Evolutionary conservation across 1,140 invertebrate species (phyloP), one percentile per base, ranked within the genome.

Genomic region (Hestina assimilis): DNA sequence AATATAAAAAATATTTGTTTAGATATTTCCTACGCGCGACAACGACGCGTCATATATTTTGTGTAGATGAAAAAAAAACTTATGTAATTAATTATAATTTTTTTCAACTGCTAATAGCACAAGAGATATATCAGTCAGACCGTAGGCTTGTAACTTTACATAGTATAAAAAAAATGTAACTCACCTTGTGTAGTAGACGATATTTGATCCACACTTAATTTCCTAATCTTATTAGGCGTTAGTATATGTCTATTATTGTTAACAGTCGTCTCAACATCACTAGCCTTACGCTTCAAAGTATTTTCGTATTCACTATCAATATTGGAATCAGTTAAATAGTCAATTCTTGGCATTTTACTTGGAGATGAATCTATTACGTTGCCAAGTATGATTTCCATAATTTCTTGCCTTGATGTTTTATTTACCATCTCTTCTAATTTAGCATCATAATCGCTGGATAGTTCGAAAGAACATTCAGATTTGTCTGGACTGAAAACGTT

Each of bases 371-470:
- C 75, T 42, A 74, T 46, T 6, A 68, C 63, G 42, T 64, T 75
- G 6, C 85, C 85, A 8, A 88, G 69, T 57, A 88, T 88, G 11
- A 88, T 88, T 20, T 88, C 82, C 79, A 88, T 78, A 12, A 88
- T 79, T 66, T 88, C 74, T 50, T 84, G 75, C 11, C 83, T 62
- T 2, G 85, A 86, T 20, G 81, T 78, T 23, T 75, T 88, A 19
- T 76, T 83, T 0, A 85, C 80, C 82, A 86, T 88, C 38, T 88
- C 83, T 56, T 85, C 72, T 62, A 88, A 75, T 63, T 83, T 88
- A 0, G 75, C 69, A 56, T 79, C 76, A 31, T 86, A 88, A 66
- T 88, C 85, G 31, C 67, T 81, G 0, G 76, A 74, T 1, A 86
- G 21, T 53, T 86, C 83, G 12, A 86, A 85, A 0, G 83, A 88